These are phyloP conservation scores for Drosophila koepferae DNA, from an alignment of 2,888 invertebrate species.

Conservation along the genomic window DNA sequence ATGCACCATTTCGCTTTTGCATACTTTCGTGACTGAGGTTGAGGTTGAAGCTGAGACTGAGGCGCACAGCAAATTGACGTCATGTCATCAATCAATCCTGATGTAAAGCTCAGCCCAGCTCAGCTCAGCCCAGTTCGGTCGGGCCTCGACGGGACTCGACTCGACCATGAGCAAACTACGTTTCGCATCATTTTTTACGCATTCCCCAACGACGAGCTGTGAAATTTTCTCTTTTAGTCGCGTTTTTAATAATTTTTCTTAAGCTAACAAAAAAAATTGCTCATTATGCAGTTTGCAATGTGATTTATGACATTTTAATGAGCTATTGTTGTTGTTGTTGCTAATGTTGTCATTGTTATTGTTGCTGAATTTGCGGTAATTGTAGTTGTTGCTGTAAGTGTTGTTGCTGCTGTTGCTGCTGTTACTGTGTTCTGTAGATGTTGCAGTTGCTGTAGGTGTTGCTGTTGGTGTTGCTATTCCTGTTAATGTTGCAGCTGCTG, in stretches of 20 bases:
- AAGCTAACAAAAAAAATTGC: constrained; percentile 18
- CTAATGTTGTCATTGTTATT: neutral
- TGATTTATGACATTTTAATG: constrained; percentile 81
- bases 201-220: constrained; percentile 50
- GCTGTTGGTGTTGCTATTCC: neutral
- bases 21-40: constrained; percentile 42
- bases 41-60: neutral
- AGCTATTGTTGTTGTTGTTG: constrained; percentile 38
- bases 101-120: constrained; percentile 52
- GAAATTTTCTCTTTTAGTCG: constrained; percentile 37
- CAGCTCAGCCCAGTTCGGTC: neutral
- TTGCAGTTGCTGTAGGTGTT: neutral
- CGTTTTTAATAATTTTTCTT: constrained; percentile 36
- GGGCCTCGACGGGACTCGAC: neutral
- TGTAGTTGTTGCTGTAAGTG: neutral
- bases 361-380: too few species aligned
- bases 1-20: constrained; percentile 62
- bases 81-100: constrained; percentile 80
- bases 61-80: constrained; percentile 68
- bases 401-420: neutral
- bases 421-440: too few species aligned
- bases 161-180: neutral
- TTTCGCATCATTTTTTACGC: constrained; percentile 31
- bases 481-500: neutral
- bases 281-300: constrained; percentile 57